phyloP scores from a whole-genome alignment of 30 jellyfish, hydroid and myxozoan genomes.

The Aurelia aurita region DNA sequence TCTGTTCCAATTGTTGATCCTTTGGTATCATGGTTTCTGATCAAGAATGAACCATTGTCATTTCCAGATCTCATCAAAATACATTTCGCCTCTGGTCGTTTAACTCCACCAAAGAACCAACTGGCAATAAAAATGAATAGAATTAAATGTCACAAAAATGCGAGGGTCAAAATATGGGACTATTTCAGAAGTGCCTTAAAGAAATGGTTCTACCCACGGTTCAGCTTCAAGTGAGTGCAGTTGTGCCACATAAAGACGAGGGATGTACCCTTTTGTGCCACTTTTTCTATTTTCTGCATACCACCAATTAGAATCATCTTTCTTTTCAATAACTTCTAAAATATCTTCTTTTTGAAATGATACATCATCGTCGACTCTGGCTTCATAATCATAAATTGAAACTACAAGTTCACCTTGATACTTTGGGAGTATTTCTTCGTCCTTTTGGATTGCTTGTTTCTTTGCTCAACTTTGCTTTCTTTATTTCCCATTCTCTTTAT shows the following conservation, averaged over 20 bases:
- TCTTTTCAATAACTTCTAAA: constrained; percentile 56
- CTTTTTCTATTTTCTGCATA: constrained; percentile 77
- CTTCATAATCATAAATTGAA: constrained; percentile 79
- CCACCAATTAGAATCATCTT: constrained; percentile 94
- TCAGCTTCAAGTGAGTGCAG: constrained; percentile 16
- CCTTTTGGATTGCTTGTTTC: too few species aligned
- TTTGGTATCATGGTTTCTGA: constrained; percentile 82
- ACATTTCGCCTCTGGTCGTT: constrained; percentile 88
- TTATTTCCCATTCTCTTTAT: too few species aligned
- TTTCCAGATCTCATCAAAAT: constrained; percentile 59
- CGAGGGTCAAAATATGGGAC: too few species aligned
- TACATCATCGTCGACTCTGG: constrained; percentile 88
- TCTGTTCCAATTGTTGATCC: constrained; percentile 62
- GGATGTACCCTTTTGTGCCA: constrained; percentile 92
- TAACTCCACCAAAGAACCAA: constrained; percentile 92
- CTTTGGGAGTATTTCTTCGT: too few species aligned
- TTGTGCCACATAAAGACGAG: constrained; percentile 89
- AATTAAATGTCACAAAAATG: too few species aligned
- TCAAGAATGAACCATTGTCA: constrained; percentile 87
- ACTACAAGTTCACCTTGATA: constrained; percentile 38
- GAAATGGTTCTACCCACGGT: too few species aligned
- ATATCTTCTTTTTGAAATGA: constrained; percentile 84
- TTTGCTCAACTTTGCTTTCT: too few species aligned
- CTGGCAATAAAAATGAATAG: constrained; percentile 24
- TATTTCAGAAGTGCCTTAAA: too few species aligned